Evolutionary conservation across 1,140 invertebrate species (phyloP).

Genomic region (Apis laboriosa): DNA sequence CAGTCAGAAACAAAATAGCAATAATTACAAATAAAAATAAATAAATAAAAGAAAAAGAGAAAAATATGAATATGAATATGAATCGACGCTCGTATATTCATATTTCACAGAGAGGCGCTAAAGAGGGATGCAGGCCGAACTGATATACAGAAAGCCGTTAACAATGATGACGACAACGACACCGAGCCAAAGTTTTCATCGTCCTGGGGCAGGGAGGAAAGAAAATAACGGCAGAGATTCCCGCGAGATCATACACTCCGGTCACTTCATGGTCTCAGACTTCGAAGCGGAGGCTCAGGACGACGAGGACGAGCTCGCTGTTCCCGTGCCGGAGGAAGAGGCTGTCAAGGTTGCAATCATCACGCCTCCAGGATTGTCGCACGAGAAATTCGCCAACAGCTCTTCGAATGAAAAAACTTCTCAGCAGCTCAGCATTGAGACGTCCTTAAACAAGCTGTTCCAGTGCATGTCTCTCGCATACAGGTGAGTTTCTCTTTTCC

Average conservation of each 20-base stretch:
- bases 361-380: constrained; percentile 62
- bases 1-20: background rate
- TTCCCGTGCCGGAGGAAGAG: constrained; percentile 88
- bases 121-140: constrained; percentile 74
- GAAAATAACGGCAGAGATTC: constrained; percentile 62
- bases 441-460: constrained; percentile 96
- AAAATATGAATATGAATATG: background rate
- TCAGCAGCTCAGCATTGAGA: constrained; percentile 92
- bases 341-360: constrained; percentile 73
- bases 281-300: constrained; percentile 96
- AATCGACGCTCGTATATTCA: constrained; percentile 22
- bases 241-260: constrained; percentile 94
- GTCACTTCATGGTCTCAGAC: constrained; percentile 98
- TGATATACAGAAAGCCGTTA: constrained; percentile 74
- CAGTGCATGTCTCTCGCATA: constrained; percentile 98
- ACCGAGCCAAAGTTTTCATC: constrained; percentile 49
- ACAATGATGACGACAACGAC: constrained; percentile 51
- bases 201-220: constrained; percentile 21
- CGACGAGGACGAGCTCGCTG: constrained; percentile 90
- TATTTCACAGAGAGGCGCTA: constrained; percentile 26
- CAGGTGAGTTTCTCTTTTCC: constrained; percentile 85
- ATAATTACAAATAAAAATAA: background rate
- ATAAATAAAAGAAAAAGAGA: background rate
- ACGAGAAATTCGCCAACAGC: constrained; percentile 79
- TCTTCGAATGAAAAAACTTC: constrained; percentile 84